These are phyloP conservation scores for Drosophila austrosaltans DNA, from an alignment of 2,888 invertebrate genomes.

Conservation along the genomic window DNA sequence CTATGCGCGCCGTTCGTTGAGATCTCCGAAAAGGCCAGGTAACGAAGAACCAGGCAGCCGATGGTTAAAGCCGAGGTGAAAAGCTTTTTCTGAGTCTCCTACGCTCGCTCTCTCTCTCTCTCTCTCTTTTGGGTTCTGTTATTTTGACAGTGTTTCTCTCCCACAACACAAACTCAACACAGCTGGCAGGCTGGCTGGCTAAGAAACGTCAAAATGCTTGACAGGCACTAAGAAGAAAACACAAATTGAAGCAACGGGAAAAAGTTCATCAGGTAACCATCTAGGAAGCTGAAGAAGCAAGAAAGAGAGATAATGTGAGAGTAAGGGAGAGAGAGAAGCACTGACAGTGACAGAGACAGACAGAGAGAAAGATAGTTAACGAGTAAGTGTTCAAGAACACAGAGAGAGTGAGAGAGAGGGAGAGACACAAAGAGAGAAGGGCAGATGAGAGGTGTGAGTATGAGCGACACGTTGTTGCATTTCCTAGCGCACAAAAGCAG, in stretches of 20 bases:
- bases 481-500: constrained; percentile 61
- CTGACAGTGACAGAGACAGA: constrained; percentile 4
- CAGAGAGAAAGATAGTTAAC: neutral
- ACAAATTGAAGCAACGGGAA: constrained; percentile 40
- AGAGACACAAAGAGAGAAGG: constrained; percentile 2
- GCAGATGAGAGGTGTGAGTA: constrained; percentile 49
- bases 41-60: constrained; percentile 48
- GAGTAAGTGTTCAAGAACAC: neutral
- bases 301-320: constrained; percentile 8
- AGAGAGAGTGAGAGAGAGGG: constrained; percentile 2
- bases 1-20: constrained; percentile 24
- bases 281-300: constrained; percentile 57
- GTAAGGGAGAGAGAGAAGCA: neutral
- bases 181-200: constrained; percentile 38
- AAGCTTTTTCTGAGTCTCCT: constrained; percentile 41
- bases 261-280: constrained; percentile 60
- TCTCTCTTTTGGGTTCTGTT: neutral
- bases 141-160: neutral
- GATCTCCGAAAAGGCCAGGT: constrained; percentile 50
- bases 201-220: constrained; percentile 67
- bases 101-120: constrained; percentile 5
- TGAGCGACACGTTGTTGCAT: constrained; percentile 75
- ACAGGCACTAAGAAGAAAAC: constrained; percentile 55
- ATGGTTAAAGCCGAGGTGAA: constrained; percentile 45
- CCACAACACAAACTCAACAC: constrained; percentile 59